Evolutionary conservation across 92 coral and sea anemone genomes (phyloP).

Genomic region (Epizoanthus ramosus): DNA sequence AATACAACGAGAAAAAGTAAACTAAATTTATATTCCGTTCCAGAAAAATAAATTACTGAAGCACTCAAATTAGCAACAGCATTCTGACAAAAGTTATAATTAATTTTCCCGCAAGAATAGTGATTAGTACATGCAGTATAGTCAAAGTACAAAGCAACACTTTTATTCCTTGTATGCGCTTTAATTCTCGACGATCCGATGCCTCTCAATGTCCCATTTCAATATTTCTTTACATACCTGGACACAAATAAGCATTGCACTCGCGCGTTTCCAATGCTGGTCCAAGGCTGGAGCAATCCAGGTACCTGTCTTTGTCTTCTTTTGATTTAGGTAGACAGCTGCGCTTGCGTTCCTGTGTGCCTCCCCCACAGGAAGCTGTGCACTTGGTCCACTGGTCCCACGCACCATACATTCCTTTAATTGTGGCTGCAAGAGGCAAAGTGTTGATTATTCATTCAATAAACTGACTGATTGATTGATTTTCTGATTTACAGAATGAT

Average conservation of each 20-base stretch:
- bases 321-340: slow-evolving; percentile 74
- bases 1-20: not conserved
- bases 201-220: not conserved
- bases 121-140: too few species aligned
- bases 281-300: slow-evolving; percentile 86
- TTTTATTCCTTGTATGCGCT: too few species aligned
- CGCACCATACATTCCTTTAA: slow-evolving; percentile 77
- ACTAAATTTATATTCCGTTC: too few species aligned
- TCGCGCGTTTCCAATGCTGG: slow-evolving; percentile 85
- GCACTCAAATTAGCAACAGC: too few species aligned
- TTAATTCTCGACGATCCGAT: too few species aligned
- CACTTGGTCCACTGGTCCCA: slow-evolving; percentile 89
- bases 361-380: slow-evolving; percentile 94
- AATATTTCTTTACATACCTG: slow-evolving; percentile 58
- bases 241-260: slow-evolving; percentile 84
- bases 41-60: too few species aligned
- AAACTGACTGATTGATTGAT: too few species aligned
- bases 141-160: too few species aligned
- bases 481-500: too few species aligned
- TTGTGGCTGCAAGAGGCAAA: slow-evolving; percentile 50
- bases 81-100: too few species aligned
- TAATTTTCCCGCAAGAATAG: too few species aligned
- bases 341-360: slow-evolving; percentile 90
- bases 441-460: not conserved
- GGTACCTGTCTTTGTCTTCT: slow-evolving; percentile 66